A percentile compares a stretch with the other conserved stretches of the same genome.
Conservation (phyloP, 2,113 vertebrate genomes). For the Caranx melampygus region DNA sequence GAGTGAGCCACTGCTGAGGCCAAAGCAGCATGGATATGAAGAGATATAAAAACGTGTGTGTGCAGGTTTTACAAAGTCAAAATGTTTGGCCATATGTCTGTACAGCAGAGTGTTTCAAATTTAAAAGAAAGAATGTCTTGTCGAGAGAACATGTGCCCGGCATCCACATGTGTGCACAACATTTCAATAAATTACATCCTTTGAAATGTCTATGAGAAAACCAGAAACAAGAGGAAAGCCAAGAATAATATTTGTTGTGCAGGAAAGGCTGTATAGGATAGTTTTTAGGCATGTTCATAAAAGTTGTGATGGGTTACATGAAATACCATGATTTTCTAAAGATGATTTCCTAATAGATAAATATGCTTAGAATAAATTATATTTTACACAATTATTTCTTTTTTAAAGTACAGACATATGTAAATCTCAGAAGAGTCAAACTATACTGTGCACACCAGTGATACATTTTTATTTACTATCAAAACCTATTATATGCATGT, state of each 20-base stretch:
- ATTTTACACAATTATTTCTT: not conserved
- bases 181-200: constrained; percentile 54
- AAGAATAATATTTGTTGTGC: constrained; percentile 43
- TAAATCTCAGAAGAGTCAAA: not conserved
- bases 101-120: constrained; percentile 10
- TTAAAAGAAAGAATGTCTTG: constrained; percentile 38
- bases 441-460: not conserved
- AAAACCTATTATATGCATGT: not conserved
- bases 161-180: constrained; percentile 35
- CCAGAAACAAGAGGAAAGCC: constrained; percentile 35
- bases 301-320: not conserved
- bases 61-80: constrained; percentile 18
- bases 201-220: constrained; percentile 56
- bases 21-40: constrained; percentile 17
- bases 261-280: constrained; percentile 9
- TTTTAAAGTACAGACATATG: not conserved
- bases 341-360: not conserved
- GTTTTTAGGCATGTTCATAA: constrained; percentile 13
- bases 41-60: constrained; percentile 7
- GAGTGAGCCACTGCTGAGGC: constrained; percentile 19
- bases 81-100: constrained; percentile 12
- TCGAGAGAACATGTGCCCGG: constrained; percentile 31
- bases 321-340: not conserved
- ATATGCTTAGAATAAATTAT: not conserved
- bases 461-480: not conserved